These are phyloP conservation scores for Acanthisitta chloris DNA, from an alignment of 2,113 vertebrate genomes.

Conservation along the genomic window DNA sequence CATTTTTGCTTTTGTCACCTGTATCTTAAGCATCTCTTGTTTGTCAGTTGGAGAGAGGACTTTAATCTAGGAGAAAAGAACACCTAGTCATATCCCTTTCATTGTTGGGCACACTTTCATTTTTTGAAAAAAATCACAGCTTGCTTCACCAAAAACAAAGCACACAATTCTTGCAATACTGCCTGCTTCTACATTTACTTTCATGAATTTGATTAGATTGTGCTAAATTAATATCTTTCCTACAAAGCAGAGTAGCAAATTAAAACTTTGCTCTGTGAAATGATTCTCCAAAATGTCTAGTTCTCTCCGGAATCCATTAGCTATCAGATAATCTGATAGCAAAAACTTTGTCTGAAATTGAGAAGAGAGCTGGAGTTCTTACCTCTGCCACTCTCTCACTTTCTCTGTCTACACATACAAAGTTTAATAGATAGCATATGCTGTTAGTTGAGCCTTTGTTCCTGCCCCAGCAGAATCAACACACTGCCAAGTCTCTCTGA, in stretches of 20 bases:
- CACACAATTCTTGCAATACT: not conserved
- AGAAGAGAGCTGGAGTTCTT: not conserved
- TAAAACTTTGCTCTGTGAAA: not conserved
- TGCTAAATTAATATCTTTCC: not conserved
- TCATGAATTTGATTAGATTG: not conserved
- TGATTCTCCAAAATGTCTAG: not conserved
- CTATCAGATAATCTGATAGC: not conserved
- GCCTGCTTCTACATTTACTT: not conserved
- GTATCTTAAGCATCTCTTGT: not conserved
- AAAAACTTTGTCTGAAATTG: not conserved
- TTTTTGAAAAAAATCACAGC: not conserved
- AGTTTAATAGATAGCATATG: conserved; percentile 64
- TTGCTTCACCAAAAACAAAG: not conserved
- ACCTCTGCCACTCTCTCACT: not conserved
- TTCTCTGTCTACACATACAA: not conserved
- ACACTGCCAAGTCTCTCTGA: conserved; percentile 28
- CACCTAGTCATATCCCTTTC: not conserved
- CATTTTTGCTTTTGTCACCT: not conserved
- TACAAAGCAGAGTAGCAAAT: not conserved
- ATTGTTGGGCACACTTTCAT: not conserved
- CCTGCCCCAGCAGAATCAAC: not conserved
- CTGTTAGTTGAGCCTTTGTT: conserved; percentile 20
- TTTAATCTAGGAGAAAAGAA: not conserved
- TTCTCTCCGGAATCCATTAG: not conserved
- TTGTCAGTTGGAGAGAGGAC: not conserved